Evolutionary conservation across 2,888 invertebrate genomes (phyloP).

Genomic region (Tinea trinotella): DNA sequence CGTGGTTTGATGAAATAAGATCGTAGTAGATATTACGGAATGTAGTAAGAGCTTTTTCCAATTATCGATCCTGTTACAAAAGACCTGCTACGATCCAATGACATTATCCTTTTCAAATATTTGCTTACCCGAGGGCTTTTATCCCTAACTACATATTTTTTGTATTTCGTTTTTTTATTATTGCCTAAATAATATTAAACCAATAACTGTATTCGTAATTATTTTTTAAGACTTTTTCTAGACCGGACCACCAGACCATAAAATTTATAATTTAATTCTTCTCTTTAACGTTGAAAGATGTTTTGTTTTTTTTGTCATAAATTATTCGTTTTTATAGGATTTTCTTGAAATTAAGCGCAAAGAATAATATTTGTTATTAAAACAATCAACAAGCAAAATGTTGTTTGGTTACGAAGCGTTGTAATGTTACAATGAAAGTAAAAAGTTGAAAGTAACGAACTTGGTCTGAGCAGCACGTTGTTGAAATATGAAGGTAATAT

Average conservation of each 20-base stretch:
- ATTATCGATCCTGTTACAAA: constrained; percentile 17
- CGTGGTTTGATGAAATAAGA: constrained; percentile 7
- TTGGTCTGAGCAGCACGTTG: constrained; percentile 48
- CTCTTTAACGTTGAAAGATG: too few relatives aligned
- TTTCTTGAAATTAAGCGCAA: not conserved
- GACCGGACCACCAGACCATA: too few relatives aligned
- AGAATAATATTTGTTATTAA: not conserved
- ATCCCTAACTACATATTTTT: constrained; percentile 17
- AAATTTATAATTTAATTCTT: too few relatives aligned
- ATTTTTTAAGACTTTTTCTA: too few relatives aligned
- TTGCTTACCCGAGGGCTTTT: constrained; percentile 20
- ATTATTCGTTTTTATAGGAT: not conserved
- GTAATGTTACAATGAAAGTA: constrained; percentile 30
- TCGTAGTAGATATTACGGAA: constrained; percentile 14
- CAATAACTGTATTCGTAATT: not conserved
- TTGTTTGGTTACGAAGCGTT: constrained; percentile 8
- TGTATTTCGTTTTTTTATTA: constrained; percentile 18
- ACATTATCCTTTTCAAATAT: constrained; percentile 18
- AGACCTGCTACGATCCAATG: constrained; percentile 1
- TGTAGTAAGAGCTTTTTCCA: constrained; percentile 15
- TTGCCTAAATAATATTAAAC: not conserved
- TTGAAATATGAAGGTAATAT: constrained; percentile 62
- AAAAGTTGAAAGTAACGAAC: constrained; percentile 47
- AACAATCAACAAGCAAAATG: not conserved
- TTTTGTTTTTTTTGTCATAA: not conserved